phyloP scores from a whole-genome alignment of 2,113 vertebrate species.

The Polypterus bichir region DNA sequence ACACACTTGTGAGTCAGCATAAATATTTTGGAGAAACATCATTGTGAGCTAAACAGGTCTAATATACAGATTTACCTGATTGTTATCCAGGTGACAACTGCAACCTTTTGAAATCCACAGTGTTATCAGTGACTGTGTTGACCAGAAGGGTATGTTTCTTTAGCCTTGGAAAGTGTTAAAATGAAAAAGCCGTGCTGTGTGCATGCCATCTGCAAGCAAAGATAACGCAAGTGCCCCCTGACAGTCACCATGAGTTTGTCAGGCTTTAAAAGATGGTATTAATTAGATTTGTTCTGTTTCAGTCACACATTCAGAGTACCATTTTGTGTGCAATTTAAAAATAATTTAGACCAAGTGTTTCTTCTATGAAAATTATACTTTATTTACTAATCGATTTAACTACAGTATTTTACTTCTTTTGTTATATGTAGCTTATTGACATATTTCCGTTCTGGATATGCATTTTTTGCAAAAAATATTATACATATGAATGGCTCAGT shows the following conservation, averaged over 20 bases:
- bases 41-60: neutral
- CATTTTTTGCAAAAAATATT: no score
- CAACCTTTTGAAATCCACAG: neutral
- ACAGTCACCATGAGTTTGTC: neutral
- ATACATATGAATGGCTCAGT: no score
- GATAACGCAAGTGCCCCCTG: conserved; percentile 1
- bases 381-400: no score
- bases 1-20: neutral
- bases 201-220: neutral
- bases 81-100: neutral
- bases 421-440: no score
- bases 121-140: neutral
- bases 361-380: no score
- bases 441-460: no score
- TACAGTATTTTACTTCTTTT: no score
- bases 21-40: neutral
- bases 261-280: neutral
- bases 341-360: neutral
- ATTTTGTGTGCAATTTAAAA: neutral
- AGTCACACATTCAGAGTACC: neutral
- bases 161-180: neutral
- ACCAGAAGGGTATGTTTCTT: neutral
- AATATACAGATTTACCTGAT: conserved; percentile 1
- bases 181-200: neutral
- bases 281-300: neutral